Evolutionary conservation across 2,797 vertebrate species (phyloP).

Genomic region (Sternotherus odoratus): DNA sequence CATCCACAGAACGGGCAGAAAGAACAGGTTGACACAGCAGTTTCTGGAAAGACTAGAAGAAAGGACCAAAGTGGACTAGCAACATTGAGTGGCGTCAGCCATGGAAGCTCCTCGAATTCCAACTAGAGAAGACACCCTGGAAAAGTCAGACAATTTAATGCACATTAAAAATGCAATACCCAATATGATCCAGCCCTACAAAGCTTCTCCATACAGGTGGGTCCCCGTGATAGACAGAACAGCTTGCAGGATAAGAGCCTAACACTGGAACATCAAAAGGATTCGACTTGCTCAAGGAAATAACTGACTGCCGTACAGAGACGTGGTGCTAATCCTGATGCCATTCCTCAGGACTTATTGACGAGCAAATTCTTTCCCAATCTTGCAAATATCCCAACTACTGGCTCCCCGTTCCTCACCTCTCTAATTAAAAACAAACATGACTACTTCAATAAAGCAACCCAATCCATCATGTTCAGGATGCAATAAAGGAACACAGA

Average conservation of each 20-base stretch:
- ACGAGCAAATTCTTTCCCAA: conserved; percentile 77
- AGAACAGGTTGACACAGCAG: conserved; percentile 56
- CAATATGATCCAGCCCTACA: not conserved
- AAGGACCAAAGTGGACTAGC: not conserved
- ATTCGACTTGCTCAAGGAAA: conserved; percentile 73
- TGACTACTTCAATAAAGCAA: conserved; percentile 78
- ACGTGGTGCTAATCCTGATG: conserved; percentile 62
- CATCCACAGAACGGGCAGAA: conserved; percentile 68
- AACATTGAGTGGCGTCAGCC: conserved; percentile 65
- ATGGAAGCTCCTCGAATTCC: conserved; percentile 62
- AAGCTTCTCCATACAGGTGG: conserved; percentile 27
- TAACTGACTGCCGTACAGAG: conserved; percentile 68
- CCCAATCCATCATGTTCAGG: conserved; percentile 79
- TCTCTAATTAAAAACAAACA: conserved; percentile 80
- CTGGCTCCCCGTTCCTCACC: conserved; percentile 74
- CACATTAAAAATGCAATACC: not conserved
- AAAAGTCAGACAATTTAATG: not conserved
- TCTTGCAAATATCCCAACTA: conserved; percentile 78
- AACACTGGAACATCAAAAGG: conserved; percentile 62
- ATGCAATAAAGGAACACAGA: conserved; percentile 69
- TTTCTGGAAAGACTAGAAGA: not conserved
- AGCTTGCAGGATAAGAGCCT: not conserved
- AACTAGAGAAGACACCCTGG: conserved; percentile 54
- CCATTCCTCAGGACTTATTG: conserved; percentile 51
- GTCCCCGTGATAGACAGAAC: conserved; percentile 1